These are phyloP conservation scores for Catocala nupta DNA, from an alignment of 2,888 invertebrate genomes.

Conservation along the genomic window DNA sequence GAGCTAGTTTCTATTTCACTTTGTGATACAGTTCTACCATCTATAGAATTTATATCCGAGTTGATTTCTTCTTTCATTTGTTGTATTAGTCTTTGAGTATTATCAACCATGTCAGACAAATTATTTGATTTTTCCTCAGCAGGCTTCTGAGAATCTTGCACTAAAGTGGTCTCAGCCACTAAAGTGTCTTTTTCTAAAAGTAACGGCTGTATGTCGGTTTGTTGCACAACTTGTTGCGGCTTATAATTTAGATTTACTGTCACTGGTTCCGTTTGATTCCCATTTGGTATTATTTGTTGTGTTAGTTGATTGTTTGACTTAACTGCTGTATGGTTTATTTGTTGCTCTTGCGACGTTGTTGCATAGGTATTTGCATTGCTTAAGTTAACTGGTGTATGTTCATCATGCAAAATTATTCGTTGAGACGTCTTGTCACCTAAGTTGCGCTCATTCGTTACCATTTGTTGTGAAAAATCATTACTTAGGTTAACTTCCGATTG, in stretches of 20 bases:
- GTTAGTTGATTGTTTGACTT: neutral
- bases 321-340: neutral
- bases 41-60: constrained; percentile 86
- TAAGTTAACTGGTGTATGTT: neutral
- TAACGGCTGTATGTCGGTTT: neutral
- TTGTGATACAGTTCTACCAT: constrained; percentile 77
- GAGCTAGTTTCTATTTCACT: constrained; percentile 82
- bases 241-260: neutral
- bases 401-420: neutral
- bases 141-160: constrained; percentile 20
- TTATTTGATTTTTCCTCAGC: constrained; percentile 72
- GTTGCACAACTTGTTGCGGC: constrained; percentile 1
- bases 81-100: constrained; percentile 88
- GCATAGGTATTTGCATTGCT: neutral
- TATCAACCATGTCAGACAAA: constrained; percentile 86
- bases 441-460: neutral
- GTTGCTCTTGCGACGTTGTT: neutral
- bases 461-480: neutral
- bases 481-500: neutral
- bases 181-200: constrained; percentile 8
- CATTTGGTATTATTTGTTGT: neutral
- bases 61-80: constrained; percentile 90
- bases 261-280: neutral
- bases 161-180: constrained; percentile 12
- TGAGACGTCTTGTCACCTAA: neutral